Evolutionary conservation across 2,888 invertebrate genomes (phyloP).

Genomic region (Tachina grossa): DNA sequence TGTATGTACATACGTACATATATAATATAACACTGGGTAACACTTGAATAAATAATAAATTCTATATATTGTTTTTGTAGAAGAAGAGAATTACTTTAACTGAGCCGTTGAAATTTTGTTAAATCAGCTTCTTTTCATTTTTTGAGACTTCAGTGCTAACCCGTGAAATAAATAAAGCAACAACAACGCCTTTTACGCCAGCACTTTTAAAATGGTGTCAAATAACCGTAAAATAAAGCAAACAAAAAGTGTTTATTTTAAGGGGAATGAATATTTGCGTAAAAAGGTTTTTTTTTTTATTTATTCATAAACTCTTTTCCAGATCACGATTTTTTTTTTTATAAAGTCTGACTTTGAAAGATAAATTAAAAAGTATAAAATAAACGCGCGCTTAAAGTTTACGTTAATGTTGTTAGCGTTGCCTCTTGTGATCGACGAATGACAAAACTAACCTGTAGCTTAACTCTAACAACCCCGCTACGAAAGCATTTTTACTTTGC

Average conservation of each 20-base stretch:
- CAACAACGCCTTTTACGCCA: constrained; percentile 29
- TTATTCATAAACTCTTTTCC: background rate
- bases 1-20: background rate
- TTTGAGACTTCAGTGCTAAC: constrained; percentile 61
- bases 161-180: constrained; percentile 51
- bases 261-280: constrained; percentile 58
- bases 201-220: constrained; percentile 63
- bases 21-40: constrained; percentile 46
- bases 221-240: constrained; percentile 63
- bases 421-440: constrained; percentile 78
- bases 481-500: constrained; percentile 53
- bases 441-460: constrained; percentile 77
- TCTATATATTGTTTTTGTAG: constrained; percentile 10
- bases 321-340: constrained; percentile 49
- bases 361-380: constrained; percentile 7
- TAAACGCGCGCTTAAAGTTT: constrained; percentile 57
- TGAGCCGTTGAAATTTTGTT: constrained; percentile 63
- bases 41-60: constrained; percentile 55
- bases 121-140: constrained; percentile 57
- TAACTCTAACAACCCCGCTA: constrained; percentile 68
- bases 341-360: constrained; percentile 6
- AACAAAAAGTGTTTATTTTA: constrained; percentile 36
- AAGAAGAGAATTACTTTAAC: constrained; percentile 59
- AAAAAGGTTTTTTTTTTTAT: constrained; percentile 44
- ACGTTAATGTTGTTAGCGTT: constrained; percentile 73